phyloP scores from a whole-genome alignment of 2,888 invertebrate genomes.

The Syrphus vitripennis region DNA sequence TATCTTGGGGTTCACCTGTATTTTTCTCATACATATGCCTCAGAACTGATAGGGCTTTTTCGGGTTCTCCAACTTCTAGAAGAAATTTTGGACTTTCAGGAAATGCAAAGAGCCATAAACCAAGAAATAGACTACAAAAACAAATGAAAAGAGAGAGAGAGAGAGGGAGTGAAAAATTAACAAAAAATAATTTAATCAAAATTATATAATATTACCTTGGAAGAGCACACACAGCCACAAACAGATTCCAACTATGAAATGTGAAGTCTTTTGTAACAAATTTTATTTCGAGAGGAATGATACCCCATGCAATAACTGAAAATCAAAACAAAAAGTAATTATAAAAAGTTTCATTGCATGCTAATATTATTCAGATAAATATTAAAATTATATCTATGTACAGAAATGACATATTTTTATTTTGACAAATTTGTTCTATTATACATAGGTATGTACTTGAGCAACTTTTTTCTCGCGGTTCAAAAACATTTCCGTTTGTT shows the following conservation, averaged over 20 bases:
- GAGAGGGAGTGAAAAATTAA: background rate
- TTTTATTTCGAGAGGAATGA: slow-evolving; percentile 87
- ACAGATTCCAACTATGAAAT: slow-evolving; percentile 91
- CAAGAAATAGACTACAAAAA: slow-evolving; percentile 75
- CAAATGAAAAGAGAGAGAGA: background rate
- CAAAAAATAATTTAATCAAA: background rate
- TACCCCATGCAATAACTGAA: slow-evolving; percentile 89
- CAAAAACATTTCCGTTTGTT: no score
- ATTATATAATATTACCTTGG: slow-evolving; percentile 83
- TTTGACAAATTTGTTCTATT: no score
- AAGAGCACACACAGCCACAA: slow-evolving; percentile 88
- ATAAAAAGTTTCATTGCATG: background rate
- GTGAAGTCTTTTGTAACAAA: slow-evolving; percentile 84
- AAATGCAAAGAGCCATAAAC: slow-evolving; percentile 87
- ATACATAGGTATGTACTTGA: no score
- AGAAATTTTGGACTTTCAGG: slow-evolving; percentile 93
- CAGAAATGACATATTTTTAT: no score
- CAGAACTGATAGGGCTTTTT: slow-evolving; percentile 87
- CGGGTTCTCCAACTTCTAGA: slow-evolving; percentile 89
- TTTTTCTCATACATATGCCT: slow-evolving; percentile 87
- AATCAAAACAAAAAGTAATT: slow-evolving; percentile 51
- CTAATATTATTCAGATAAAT: no score
- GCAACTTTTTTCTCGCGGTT: no score
- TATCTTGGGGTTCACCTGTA: slow-evolving; percentile 86
- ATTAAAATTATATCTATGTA: no score